Conservation (phyloP, 2,888 invertebrate genomes). For the Masnerella sp. region DNA sequence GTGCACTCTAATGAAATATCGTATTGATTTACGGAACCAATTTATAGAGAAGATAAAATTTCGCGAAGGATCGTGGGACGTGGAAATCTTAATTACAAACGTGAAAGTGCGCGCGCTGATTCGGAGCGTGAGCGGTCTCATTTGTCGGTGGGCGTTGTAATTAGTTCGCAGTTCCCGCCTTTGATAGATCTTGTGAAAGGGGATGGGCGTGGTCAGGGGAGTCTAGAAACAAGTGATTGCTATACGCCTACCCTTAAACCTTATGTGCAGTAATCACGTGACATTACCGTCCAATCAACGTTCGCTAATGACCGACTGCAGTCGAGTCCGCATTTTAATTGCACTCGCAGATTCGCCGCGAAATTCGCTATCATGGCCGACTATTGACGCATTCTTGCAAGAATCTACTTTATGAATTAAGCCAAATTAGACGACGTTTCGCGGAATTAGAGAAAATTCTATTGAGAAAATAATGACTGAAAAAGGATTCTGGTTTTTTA, state of each 20-base stretch:
- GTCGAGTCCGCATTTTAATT: conserved; percentile 65
- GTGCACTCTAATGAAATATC: conserved; percentile 3
- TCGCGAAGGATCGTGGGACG: not conserved
- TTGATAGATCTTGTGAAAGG: conserved; percentile 73
- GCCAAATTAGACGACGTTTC: no score
- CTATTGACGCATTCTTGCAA: conserved; percentile 15
- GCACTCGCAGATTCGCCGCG: conserved; percentile 35
- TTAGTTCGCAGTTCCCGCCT: conserved; percentile 75
- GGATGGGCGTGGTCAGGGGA: conserved; percentile 75
- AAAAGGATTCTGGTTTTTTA: no score
- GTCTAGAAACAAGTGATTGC: conserved; percentile 75
- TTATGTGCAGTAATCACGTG: conserved; percentile 66
- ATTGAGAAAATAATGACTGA: no score
- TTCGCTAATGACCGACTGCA: conserved; percentile 70
- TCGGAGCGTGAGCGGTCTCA: conserved; percentile 62
- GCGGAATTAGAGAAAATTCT: no score
- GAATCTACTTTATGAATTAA: no score
- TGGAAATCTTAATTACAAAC: conserved; percentile 46
- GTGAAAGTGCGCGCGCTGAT: conserved; percentile 58
- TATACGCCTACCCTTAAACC: conserved; percentile 64
- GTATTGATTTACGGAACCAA: conserved; percentile 5
- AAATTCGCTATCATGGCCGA: conserved; percentile 37
- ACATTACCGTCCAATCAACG: conserved; percentile 74
- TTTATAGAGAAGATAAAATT: conserved; percentile 12
- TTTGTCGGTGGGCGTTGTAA: conserved; percentile 77